Base-by-base conservation (phyloP, 2,113 vertebrate genomes). In the Silurus glanis region DNA sequence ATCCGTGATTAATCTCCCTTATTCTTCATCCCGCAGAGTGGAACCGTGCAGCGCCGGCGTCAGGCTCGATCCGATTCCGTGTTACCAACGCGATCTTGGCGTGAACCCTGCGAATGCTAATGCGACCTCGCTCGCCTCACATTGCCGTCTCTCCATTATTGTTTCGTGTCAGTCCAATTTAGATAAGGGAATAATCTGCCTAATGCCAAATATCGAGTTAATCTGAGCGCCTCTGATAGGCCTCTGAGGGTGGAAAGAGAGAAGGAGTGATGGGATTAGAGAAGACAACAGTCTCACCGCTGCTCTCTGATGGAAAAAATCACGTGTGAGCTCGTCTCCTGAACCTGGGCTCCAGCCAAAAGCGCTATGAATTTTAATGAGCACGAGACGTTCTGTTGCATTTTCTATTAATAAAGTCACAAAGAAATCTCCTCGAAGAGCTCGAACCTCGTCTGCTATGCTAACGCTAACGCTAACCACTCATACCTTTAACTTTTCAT, bases 181-280 rank as follows among this genome's bases (percentile, higher is more conserved):
- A 87, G 83, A 87, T 84, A 85, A 87, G 82, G 53, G 12, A 79
- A 66, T 79, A 83, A 83, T 87, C 86, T 83, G 72, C 66, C 72
- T 87, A 83, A 83, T 61, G 61, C 61, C 58, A 72, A 45, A 23
- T 59, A 85, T 82, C 21, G 74, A 75, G 69, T 53, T 82, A 47
- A 56, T 88, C 78, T 88, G n/a, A 84, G 21, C 53, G 21, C n/a
- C 45, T 84, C 87, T 81, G 76, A 84, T 87, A 66, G 55, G 64
- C 13, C 72, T 87, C 66, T 12, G 51, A 17, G 67, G 71, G 78
- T 2, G 55, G 78, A 58, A 51, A 6, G 17, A 16, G 62, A 80
- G 67, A 74, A 72, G 58, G 69, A 80, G 72, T 80, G 69, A 64
- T 85, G 78, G 86, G 81, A 87, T 84, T 84, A 62, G 56, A 64